These are phyloP conservation scores for Metopolophium dirhodum DNA, from an alignment of 1,140 invertebrate species.

Conservation along the genomic window DNA sequence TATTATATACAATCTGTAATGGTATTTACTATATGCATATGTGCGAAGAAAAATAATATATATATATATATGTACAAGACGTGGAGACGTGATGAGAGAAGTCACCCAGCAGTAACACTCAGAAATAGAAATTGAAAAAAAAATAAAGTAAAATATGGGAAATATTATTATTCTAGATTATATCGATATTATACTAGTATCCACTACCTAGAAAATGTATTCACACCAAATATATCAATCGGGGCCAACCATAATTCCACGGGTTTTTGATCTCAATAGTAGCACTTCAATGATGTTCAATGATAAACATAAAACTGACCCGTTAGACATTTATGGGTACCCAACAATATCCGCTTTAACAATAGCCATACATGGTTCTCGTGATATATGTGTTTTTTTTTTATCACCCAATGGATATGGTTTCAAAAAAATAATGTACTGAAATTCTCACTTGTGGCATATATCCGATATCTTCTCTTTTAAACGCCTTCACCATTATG, in stretches of 20 bases:
- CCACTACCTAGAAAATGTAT: background rate
- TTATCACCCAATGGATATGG: background rate
- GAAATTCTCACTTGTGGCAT: slow-evolving; percentile 75
- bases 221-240: background rate
- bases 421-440: background rate
- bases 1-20: no score
- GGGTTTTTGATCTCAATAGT: background rate
- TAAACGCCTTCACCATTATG: slow-evolving; percentile 80
- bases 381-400: background rate
- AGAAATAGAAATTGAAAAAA: no score
- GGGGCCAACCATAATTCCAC: background rate
- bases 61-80: no score
- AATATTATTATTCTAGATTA: background rate
- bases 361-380: background rate
- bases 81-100: no score
- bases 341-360: background rate
- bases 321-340: background rate
- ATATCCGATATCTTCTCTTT: slow-evolving; percentile 79
- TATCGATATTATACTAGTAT: background rate
- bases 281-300: background rate
- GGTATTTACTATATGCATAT: no score
- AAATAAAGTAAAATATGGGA: background rate
- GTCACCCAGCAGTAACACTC: no score
- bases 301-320: background rate
- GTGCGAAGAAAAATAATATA: no score